Evolutionary conservation across 2,113 vertebrate species (phyloP), one percentile per base, ranked within the genome.

Genomic region (Ascaphus truei): DNA sequence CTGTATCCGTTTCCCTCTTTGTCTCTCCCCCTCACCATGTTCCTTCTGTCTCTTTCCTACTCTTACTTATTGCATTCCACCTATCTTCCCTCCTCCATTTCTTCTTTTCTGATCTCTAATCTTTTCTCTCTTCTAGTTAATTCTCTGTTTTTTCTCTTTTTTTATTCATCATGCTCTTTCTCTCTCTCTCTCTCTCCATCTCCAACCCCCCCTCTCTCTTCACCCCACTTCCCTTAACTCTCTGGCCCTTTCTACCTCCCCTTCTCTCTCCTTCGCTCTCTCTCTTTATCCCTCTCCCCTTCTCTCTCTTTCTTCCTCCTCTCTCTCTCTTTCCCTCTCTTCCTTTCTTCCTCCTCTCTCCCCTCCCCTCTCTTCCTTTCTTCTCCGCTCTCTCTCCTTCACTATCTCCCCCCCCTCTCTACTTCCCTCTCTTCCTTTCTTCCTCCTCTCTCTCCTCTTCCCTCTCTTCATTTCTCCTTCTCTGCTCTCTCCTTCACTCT

Each of bases 391-490:
- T 30, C 52, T 29, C 23, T 58, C 43, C 22, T 5, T 25, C 53
- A 29, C 61, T 53, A 36, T 30, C 29, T 10, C 20, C n/a, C n/a
- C n/a, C n/a, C n/a, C n/a, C n/a, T n/a, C n/a, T n/a, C n/a, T n/a
- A n/a, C n/a, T n/a, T 79, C 68, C 73, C 74, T 81, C 62, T 62
- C 80, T 68, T 30, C 37, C n/a, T n/a, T n/a, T n/a, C n/a, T n/a
- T n/a, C n/a, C n/a, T n/a, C n/a, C n/a, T n/a, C n/a, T n/a, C n/a
- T n/a, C n/a, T n/a, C n/a, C n/a, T n/a, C n/a, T n/a, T n/a, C n/a
- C n/a, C n/a, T n/a, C n/a, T n/a, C n/a, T n/a, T n/a, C n/a, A n/a
- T n/a, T n/a, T n/a, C n/a, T n/a, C n/a, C n/a, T n/a, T n/a, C n/a
- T n/a, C n/a, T n/a, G n/a, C n/a, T n/a, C n/a, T n/a, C n/a, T n/a